phyloP scores from a whole-genome alignment of 2,797 vertebrate genomes.

The Chaetophractus vellerosus region DNA sequence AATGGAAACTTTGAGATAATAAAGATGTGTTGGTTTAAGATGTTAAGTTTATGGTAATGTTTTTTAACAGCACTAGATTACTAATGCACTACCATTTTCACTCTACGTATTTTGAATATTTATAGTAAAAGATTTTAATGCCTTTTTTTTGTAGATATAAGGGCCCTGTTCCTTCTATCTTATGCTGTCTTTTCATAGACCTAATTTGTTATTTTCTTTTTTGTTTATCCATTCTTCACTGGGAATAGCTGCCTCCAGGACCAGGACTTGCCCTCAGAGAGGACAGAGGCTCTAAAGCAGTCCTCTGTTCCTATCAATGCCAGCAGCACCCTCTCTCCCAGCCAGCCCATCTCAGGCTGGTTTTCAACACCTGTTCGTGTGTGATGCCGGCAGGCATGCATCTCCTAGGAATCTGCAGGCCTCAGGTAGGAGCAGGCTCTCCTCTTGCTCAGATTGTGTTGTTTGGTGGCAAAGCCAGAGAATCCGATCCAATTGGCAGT shows the following conservation, averaged over 20 bases:
- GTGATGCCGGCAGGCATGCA: neutral
- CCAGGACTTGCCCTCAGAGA: too few species aligned
- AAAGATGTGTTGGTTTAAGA: neutral
- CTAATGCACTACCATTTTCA: neutral
- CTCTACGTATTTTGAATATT: slow-evolving; percentile 23
- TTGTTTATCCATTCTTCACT: neutral
- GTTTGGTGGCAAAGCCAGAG: neutral
- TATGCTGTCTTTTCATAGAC: neutral
- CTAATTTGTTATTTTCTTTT: neutral
- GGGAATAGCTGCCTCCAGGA: neutral
- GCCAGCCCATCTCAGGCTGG: neutral
- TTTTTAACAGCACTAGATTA: neutral
- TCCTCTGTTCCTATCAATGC: neutral
- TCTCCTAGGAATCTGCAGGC: neutral
- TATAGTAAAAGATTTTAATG: neutral
- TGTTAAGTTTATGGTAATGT: too few species aligned
- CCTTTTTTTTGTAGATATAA: neutral
- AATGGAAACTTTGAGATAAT: neutral
- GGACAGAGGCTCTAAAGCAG: too few species aligned
- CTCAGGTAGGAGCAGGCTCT: neutral
- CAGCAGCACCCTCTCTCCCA: neutral
- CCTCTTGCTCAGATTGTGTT: neutral
- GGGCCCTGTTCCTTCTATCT: neutral
- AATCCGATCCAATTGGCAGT: neutral
- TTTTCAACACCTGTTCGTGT: neutral